Conservation (phyloP, 92 coral and sea anemone genomes). For the Anthopleura xanthogrammica region DNA sequence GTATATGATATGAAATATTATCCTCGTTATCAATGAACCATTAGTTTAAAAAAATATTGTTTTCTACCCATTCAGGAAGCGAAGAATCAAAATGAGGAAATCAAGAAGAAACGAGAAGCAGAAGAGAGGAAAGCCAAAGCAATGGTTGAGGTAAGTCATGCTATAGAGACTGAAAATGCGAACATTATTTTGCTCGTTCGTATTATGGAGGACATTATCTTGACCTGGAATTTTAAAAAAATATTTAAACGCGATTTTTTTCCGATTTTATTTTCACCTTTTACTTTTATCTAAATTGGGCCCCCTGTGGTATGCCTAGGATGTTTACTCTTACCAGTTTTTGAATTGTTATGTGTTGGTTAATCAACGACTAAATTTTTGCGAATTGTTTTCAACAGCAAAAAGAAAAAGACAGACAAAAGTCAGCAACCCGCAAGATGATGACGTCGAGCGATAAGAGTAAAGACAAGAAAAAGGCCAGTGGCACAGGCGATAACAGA, state of each 20-base stretch:
- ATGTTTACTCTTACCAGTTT: too few relatives aligned
- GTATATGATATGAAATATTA: too few relatives aligned
- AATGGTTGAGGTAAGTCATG: constrained; percentile 70
- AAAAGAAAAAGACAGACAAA: constrained; percentile 96
- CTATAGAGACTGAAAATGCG: background rate
- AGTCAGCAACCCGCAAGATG: constrained; percentile 81
- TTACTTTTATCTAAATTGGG: too few relatives aligned
- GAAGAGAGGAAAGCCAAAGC: constrained; percentile 89
- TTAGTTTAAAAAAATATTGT: background rate
- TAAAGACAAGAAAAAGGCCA: constrained; percentile 35
- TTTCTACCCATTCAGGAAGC: constrained; percentile 67
- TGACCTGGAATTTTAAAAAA: too few relatives aligned
- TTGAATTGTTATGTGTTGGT: too few relatives aligned
- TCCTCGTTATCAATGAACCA: too few relatives aligned
- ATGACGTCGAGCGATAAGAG: constrained; percentile 47
- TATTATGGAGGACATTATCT: too few relatives aligned
- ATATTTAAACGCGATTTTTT: too few relatives aligned
- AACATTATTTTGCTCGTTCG: too few relatives aligned
- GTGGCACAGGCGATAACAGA: constrained; percentile 57
- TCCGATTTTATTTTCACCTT: too few relatives aligned
- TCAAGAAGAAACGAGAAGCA: constrained; percentile 89
- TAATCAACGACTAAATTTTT: too few relatives aligned
- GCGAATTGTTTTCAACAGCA: constrained; percentile 43
- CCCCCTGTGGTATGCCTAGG: too few relatives aligned
- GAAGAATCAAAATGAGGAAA: constrained; percentile 86